Evolutionary conservation across 1,140 invertebrate species (phyloP), one percentile per base, ranked within the genome.

Genomic region (Drosophila kepulauana): DNA sequence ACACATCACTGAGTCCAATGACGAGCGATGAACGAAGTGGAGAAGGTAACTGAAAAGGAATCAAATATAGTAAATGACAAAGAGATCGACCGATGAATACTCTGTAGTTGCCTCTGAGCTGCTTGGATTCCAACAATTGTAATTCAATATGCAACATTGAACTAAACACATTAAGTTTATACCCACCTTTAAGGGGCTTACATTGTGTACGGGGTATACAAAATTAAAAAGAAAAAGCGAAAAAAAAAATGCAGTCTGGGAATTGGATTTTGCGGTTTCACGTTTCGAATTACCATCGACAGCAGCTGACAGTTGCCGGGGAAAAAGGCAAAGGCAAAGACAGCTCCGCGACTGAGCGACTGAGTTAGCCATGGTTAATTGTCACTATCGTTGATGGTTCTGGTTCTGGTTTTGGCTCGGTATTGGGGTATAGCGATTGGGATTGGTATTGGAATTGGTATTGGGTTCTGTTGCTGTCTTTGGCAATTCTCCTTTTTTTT

Each of bases 251-350:
- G 58, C 72, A 81, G 85, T 89, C 85, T 89, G 85, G 85, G 86
- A 89, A 89, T 89, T 90, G 85, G 85, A 89, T 89, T 89, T 89
- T 89, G 85, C 78, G 85, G 85, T 89, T 90, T 81, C 79, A 81
- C 85, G 85, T 89, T 89, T 89, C 81, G 80, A 89, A 89, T 89
- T 89, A 89, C 85, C 78, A 90, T 89, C 85, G 85, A 90, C 86
- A 85, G 85, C 71, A 78, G 81, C 61, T 81, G 85, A 88, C 78
- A 88, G 64, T 56, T 54, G 15, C 10, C 45, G 38, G 75, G 58
- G n/a, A 48, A 33, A 61, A 30, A 15, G 20, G 11, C 13, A 52
- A 30, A 41, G 20, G 43, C 20, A 51, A 63, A 57, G 28, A 16
- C 58, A 41, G 35, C 51, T 65, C 65, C 80, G 61, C 79, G 61